Base-by-base conservation (phyloP, 2,113 vertebrate genomes). In the Bungarus multicinctus region DNA sequence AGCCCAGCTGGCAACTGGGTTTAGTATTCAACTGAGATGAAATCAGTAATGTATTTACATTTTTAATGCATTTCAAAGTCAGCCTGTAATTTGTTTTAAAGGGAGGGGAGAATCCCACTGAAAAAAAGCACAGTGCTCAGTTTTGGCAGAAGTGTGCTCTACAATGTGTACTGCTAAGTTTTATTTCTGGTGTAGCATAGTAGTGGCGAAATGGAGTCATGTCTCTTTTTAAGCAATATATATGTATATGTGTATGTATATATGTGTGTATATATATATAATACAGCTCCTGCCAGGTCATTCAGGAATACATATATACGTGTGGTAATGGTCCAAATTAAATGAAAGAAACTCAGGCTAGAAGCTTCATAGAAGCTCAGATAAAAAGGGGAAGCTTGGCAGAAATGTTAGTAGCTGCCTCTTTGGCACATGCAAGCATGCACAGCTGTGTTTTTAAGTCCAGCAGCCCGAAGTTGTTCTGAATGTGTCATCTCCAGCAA, bases 1-100 rank as follows among this genome's bases (percentile, higher is more conserved):
- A 97, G 96, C 97, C 45, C 88, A 98, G 97, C 97, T 97, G 97
- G 96, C 96, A 97, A 97, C 96, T 90, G 96, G 97, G 93, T 96
- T 96, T 95, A 95, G 94, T 94, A 87, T 86, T 97, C 95, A 93
- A 93, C 96, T 91, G 93, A 96, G 95, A 93, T 93, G 95, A 95
- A 96, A 93, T 89, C 95, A 87, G 91, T 0, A 4, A 93, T 96
- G 64, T 64, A 94, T 95, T 95, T 96, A 91, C 27, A 0, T 94
- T 89, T 64, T 92, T 93, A 47, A 87, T 64, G 6, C 91, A 94
- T 95, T 95, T 96, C 30, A 90, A 92, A 94, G 88, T 93, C 94
- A 91, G 60, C 69, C 53, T 94, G 11, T 92, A 95, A 94, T 94
- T 95, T 25, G 69, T 43, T 89, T 88, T 25, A 90, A 96, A 95